Conservation (phyloP, 2,797 vertebrate species). For the Liasis olivaceus region DNA sequence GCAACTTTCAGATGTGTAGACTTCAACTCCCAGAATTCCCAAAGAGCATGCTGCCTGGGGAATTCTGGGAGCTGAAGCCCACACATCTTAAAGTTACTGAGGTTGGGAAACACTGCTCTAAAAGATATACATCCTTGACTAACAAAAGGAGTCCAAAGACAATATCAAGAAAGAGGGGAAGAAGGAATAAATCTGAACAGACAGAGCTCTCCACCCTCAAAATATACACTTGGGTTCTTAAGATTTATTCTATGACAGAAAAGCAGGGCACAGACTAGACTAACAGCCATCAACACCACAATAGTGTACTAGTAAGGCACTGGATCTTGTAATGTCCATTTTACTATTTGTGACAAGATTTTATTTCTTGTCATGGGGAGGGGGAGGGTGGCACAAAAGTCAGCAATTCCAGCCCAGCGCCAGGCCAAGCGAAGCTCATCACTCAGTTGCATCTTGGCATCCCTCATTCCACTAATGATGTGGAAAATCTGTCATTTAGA, state of each 20-base stretch:
- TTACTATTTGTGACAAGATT: not conserved
- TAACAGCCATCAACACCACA: not conserved
- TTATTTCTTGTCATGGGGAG: not conserved
- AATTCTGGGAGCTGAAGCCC: not conserved
- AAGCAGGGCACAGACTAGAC: not conserved
- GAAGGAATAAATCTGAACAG: not conserved
- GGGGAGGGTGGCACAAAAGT: not conserved
- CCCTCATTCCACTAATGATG: not conserved
- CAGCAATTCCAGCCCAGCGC: not conserved
- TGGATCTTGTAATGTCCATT: not conserved
- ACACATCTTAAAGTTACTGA: not conserved
- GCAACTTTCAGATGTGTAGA: not conserved
- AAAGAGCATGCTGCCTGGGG: not conserved
- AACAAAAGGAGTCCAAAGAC: not conserved
- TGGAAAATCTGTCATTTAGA: not conserved
- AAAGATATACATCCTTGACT: not conserved
- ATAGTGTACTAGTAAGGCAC: not conserved
- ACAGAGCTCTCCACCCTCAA: not conserved
- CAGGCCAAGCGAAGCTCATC: not conserved
- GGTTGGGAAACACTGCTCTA: not conserved
- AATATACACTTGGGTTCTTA: not conserved
- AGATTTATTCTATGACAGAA: not conserved
- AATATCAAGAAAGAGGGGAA: not conserved
- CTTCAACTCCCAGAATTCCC: not conserved
- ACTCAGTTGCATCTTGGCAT: not conserved